These are phyloP conservation scores for Meleagris gallopavo DNA, from an alignment of 2,113 vertebrate species.

Conservation along the genomic window DNA sequence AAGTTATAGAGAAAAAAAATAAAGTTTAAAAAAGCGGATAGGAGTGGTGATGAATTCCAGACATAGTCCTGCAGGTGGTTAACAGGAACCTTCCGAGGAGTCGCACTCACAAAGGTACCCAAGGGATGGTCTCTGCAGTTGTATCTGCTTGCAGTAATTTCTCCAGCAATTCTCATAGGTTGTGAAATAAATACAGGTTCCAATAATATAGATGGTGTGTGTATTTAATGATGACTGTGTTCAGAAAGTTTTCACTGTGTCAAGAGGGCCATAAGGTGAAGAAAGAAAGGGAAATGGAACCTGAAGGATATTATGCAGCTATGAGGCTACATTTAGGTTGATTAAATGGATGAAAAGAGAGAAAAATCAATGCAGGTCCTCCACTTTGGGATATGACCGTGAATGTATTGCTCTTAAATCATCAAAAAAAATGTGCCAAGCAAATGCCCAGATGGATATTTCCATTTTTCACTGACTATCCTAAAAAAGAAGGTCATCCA, in stretches of 20 bases:
- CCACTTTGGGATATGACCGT: background rate
- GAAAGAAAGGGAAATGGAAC: constrained; percentile 15
- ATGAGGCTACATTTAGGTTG: background rate
- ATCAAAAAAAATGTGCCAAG: background rate
- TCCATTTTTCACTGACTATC: background rate
- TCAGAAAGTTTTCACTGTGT: background rate
- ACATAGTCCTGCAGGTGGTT: constrained; percentile 29
- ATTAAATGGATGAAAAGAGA: background rate
- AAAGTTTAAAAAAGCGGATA: background rate
- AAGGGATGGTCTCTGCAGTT: background rate
- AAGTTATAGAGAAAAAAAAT: constrained; percentile 32
- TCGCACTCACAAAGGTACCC: rapidly evolving
- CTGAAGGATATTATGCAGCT: background rate
- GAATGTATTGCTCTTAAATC: background rate
- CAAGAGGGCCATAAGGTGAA: constrained; percentile 17
- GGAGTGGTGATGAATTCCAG: constrained; percentile 59
- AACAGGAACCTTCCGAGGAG: constrained; percentile 20
- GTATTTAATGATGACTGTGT: background rate
- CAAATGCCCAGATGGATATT: background rate
- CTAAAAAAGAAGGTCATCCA: background rate
- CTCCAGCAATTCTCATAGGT: background rate
- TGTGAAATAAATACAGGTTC: constrained; percentile 44
- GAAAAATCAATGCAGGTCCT: background rate
- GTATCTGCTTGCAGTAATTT: constrained; percentile 31
- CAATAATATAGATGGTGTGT: constrained; percentile 38